Evolutionary conservation across 1,140 invertebrate genomes (phyloP).

Genomic region (Eubasilissa regina): DNA sequence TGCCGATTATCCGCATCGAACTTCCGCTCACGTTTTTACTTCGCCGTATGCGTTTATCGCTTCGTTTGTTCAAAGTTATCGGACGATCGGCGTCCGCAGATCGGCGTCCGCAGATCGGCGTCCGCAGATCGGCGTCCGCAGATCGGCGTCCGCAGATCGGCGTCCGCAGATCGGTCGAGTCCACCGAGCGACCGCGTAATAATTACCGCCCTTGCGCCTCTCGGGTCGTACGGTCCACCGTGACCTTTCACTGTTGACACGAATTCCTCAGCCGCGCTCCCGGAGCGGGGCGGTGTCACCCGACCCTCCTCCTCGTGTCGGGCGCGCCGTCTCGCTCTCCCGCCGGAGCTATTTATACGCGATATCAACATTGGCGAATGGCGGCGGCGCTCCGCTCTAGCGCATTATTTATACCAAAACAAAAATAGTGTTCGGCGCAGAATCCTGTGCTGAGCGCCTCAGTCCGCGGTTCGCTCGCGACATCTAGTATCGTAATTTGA

Average conservation of each 20-base stretch:
- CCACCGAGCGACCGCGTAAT: no score
- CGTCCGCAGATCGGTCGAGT: no score
- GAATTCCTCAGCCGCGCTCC: no score
- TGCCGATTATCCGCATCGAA: no score
- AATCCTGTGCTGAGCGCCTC: conserved; percentile 20
- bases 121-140: no score
- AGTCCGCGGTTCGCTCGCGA: conserved; percentile 14
- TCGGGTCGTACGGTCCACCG: no score
- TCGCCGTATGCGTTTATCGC: not conserved
- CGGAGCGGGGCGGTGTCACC: no score
- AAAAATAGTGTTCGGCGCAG: conserved; percentile 47
- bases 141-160: no score
- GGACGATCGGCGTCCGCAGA: no score
- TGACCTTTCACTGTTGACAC: no score
- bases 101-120: no score
- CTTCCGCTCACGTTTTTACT: not conserved
- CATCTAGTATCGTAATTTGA: conserved; percentile 17
- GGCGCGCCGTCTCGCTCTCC: conserved; percentile 42
- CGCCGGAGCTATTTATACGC: conserved; percentile 46
- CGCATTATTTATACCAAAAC: conserved; percentile 53
- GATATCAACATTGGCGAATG: conserved; percentile 51
- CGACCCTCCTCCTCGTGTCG: not conserved
- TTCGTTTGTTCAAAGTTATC: not conserved
- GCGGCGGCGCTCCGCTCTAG: conserved; percentile 22
- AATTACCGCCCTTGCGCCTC: no score